Base-by-base conservation (phyloP, 1,140 invertebrate genomes). In the Pseudomyrmex dendroicus region DNA sequence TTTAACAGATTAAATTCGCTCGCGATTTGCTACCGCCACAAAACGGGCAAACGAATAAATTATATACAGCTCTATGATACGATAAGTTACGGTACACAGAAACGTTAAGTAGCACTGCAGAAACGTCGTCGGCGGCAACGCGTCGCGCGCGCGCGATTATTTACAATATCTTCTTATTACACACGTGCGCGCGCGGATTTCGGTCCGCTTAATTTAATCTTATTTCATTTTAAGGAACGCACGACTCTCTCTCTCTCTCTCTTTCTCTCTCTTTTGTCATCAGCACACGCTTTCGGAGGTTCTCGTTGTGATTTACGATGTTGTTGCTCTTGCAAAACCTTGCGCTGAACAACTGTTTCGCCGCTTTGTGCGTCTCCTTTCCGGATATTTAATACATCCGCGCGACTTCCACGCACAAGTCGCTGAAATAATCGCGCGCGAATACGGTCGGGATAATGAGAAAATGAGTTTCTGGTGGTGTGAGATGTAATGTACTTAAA, bases 151-250 rank as follows among this genome's bases (percentile, higher is more conserved):
- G n/a, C n/a, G n/a, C 62, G 54, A 77, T 77, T 77, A 67, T 77
- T 77, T 77, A 44, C 62, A 67, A 63, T 77, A 77, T 25, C 13
- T 66, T 54, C 35, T 35, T 35, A 35, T 35, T 35, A 35, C 35
- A 35, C 35, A 67, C 25, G 48, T 35, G n/a, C 20, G 20, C 73
- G 17, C 61, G 25, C 22, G 66, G 17, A 35, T 35, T 35, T 77
- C 66, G 25, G 73, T 67, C 48, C 25, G 62, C 62, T 54, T 77
- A 77, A 77, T 77, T 66, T 77, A 77, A 77, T 77, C 73, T 67
- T 67, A 77, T 77, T 77, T 77, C 66, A 77, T 77, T 77, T 77
- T 63, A 44, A 22, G 17, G 67, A 50, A 76, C 48, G 73, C n/a
- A 13, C 48, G 73, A 77, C 17, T 67, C 73, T 35, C 35, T 35